These are phyloP conservation scores for Abramis brama DNA, from an alignment of 2,113 vertebrate species.

Conservation along the genomic window DNA sequence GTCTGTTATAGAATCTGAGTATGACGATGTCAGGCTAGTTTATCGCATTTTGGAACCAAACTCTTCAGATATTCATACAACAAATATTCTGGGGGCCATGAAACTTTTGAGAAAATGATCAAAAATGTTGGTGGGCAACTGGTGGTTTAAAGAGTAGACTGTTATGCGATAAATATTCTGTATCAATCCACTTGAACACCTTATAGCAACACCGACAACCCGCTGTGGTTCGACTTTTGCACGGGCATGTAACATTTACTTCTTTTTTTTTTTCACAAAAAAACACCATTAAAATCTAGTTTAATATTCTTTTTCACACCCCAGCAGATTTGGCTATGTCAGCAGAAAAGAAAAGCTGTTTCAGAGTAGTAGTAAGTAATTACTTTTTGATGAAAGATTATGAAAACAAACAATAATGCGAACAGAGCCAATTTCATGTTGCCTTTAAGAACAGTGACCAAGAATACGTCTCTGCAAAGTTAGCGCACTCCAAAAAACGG, in stretches of 20 bases:
- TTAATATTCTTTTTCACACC: background rate
- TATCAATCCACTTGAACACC: too few species aligned
- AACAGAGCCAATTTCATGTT: background rate
- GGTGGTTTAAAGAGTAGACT: too few species aligned
- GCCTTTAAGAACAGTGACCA: conserved; percentile 21
- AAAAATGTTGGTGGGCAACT: too few species aligned
- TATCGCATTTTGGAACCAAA: too few species aligned
- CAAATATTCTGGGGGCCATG: too few species aligned
- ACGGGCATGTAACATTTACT: background rate
- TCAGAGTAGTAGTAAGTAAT: background rate
- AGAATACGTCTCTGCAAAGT: background rate
- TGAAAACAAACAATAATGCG: background rate
- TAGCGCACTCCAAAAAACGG: background rate
- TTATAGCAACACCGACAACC: background rate
- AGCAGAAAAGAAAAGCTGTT: background rate
- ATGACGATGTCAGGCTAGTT: too few species aligned
- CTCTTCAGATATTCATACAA: too few species aligned
- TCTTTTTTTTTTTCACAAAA: background rate
- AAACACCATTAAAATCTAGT: background rate
- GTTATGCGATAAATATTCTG: too few species aligned
- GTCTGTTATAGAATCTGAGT: too few species aligned
- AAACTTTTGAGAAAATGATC: too few species aligned
- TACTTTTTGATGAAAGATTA: conserved; percentile 12
- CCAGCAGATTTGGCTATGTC: background rate
- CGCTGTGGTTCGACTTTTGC: background rate